Percentiles rank a stretch among this genome's conserved stretches.
phyloP scores from a whole-genome alignment of 1,140 invertebrate species.

The Cheumatopsyche charites region DNA sequence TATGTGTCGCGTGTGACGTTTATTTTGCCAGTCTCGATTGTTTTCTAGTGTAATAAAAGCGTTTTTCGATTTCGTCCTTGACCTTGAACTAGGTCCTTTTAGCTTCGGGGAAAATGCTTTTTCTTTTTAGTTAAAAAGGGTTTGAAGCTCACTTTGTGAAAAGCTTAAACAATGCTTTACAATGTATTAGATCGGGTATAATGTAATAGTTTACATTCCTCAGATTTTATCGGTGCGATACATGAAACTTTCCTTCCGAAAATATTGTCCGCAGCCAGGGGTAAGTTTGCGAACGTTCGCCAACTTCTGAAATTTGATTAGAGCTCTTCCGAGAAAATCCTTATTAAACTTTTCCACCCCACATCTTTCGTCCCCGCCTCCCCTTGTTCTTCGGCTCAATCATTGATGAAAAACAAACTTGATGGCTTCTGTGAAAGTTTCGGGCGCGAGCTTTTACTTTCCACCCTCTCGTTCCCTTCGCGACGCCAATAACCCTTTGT shows the following conservation, averaged over 20 bases:
- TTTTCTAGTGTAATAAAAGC: too few relatives aligned
- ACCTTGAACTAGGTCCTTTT: too few relatives aligned
- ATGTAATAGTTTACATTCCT: background rate
- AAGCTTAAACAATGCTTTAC: too few relatives aligned
- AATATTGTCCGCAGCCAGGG: constrained; percentile 1
- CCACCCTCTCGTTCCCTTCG: background rate
- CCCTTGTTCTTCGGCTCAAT: constrained; percentile 22
- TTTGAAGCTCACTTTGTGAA: too few relatives aligned
- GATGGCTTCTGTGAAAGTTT: constrained; percentile 23
- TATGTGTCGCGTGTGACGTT: too few relatives aligned
- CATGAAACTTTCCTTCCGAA: background rate
- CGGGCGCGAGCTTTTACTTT: background rate
- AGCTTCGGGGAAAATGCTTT: too few relatives aligned
- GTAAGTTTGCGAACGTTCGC: background rate
- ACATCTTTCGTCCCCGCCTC: background rate
- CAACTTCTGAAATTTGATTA: constrained; percentile 35
- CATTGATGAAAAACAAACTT: constrained; percentile 35
- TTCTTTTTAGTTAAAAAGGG: too few relatives aligned
- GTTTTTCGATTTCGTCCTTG: too few relatives aligned
- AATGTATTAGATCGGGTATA: background rate
- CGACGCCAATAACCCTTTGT: background rate
- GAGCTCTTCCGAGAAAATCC: constrained; percentile 31
- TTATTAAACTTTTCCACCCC: constrained; percentile 29
- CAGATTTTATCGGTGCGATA: background rate
- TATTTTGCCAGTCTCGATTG: too few relatives aligned